Percentiles rank a stretch among this genome's conserved stretches.
Conservation (phyloP, 2,113 vertebrate genomes). For the Stigmatopora nigra region DNA sequence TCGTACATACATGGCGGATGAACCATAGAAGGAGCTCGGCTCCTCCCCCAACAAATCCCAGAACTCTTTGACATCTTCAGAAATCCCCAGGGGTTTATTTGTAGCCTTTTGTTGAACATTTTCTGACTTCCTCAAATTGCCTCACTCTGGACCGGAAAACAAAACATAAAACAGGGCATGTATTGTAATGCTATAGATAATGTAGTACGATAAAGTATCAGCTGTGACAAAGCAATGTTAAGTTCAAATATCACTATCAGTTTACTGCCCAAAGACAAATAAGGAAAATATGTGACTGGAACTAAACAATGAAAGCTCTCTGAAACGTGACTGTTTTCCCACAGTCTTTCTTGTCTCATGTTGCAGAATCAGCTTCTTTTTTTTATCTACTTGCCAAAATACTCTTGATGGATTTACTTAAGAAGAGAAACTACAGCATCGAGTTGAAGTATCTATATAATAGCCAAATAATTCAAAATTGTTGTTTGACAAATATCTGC, state of each 20-base stretch:
- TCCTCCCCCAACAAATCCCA: background rate
- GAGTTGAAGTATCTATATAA: too few relatives aligned
- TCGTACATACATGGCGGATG: background rate
- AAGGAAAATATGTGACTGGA: background rate
- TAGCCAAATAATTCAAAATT: background rate
- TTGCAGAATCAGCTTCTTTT: background rate
- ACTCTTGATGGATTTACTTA: background rate
- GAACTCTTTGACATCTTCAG: slow-evolving; percentile 6
- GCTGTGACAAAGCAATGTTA: background rate
- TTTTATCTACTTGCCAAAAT: background rate
- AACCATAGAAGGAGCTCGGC: background rate
- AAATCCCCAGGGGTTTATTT: background rate
- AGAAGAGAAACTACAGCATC: background rate
- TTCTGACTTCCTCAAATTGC: background rate
- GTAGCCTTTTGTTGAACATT: background rate
- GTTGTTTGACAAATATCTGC: background rate
- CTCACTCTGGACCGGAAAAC: background rate
- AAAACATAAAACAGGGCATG: background rate
- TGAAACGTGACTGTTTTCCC: slow-evolving; percentile 56
- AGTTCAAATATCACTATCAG: background rate
- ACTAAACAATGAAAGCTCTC: background rate
- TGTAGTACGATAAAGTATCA: background rate
- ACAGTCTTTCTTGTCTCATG: background rate
- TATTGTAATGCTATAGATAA: background rate
- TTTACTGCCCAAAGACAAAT: background rate